Base-by-base conservation (phyloP, 2,888 invertebrate species). In the Tachina fera region DNA sequence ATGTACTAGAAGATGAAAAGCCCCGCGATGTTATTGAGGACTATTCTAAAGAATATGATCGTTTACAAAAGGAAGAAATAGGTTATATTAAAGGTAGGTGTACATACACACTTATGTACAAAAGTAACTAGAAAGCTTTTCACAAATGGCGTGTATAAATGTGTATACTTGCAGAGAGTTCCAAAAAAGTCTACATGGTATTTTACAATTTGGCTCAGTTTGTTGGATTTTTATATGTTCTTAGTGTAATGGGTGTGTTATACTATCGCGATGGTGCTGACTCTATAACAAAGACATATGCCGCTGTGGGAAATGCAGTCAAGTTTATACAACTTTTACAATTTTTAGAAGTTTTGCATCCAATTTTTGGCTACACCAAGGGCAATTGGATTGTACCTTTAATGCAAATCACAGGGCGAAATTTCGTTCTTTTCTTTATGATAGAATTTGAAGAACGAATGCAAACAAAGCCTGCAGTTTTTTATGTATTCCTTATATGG, bases 161-260 rank as follows among this genome's bases (percentile, higher is more conserved):
- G 14, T 10, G 16, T 1, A 8, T 43, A 47, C 47, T 77, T 80
- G 10, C 94, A 97, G 97, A 96, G 92, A 96, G 96, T 91, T 93
- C 96, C 60, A 96, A 96, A 90, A 97, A 96, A 89, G 96, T 97
- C 0, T 98, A 98, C 92, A 93, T 98, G 85, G 94, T 97, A 65
- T 93, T 97, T 76, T 98, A 98, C 94, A 98, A 98, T 92, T 93
- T 98, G 88, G 96, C 96, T 91, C 98, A 98, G 95, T 97, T 97
- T 90, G 94, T 97, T 80, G 97, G 97, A 5, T 98, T 95, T 92
- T 93, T 95, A 70, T 98, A 97, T 90, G 94, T 98, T 6, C 91
- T 97, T 22, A 91, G 94, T 1, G 96, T 97, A 3, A 95, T 98
- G 93, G 94, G 94, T 0, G 94, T 97, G n/a, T 94, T 96, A 63